These are phyloP conservation scores for Misgurnus mizolepis DNA, from an alignment of 2,113 vertebrate genomes.

Conservation along the genomic window DNA sequence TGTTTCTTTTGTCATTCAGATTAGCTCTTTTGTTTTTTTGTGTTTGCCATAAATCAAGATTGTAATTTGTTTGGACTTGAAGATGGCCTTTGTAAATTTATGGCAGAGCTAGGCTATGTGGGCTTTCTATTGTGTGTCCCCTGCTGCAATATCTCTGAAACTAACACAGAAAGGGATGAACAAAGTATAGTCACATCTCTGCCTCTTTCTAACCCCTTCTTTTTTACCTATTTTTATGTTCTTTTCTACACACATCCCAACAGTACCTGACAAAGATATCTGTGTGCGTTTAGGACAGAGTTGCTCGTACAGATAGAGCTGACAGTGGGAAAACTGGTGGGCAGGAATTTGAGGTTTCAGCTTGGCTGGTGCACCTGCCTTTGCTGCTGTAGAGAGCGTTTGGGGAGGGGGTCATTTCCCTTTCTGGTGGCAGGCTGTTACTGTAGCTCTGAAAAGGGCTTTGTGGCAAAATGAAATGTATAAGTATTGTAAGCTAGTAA, in stretches of 20 bases:
- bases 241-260: neutral
- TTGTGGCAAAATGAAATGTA: constrained; percentile 49
- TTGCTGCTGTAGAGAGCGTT: constrained; percentile 26
- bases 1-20: constrained; percentile 8
- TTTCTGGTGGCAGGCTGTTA: constrained; percentile 45
- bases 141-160: constrained; percentile 10
- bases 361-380: constrained; percentile 56
- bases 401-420: constrained; percentile 54
- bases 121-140: constrained; percentile 16
- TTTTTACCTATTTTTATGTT: neutral
- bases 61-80: neutral
- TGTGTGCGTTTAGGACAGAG: constrained; percentile 31
- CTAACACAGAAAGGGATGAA: neutral
- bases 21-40: neutral
- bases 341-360: constrained; percentile 51
- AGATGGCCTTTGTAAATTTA: neutral
- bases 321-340: constrained; percentile 52
- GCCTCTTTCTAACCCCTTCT: neutral
- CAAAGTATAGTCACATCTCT: neutral
- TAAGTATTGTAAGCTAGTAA: neutral
- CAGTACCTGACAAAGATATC: constrained; percentile 12
- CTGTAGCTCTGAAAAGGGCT: constrained; percentile 53
- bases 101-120: neutral
- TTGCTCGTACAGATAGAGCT: constrained; percentile 44
- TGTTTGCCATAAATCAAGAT: constrained; percentile 4